Conservation (phyloP, 2,888 invertebrate species). For the Orthosia incerta region DNA sequence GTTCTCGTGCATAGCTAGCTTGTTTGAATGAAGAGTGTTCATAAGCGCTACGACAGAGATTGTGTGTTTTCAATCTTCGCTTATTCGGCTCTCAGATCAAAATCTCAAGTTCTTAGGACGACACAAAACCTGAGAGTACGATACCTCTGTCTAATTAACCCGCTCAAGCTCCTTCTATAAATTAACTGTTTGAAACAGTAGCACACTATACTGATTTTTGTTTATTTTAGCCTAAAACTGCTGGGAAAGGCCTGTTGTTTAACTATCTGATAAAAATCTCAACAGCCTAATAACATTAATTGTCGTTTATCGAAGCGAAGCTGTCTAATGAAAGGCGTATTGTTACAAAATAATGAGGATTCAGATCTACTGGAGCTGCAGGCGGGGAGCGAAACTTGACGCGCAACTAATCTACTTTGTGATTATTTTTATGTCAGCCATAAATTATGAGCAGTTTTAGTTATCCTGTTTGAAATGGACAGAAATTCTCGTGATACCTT, state of each 20-base stretch:
- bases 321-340: slow-evolving; percentile 12
- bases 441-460: neutral
- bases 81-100: too few relatives aligned
- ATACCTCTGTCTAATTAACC: neutral
- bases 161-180: too few relatives aligned
- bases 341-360: slow-evolving; percentile 35
- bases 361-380: neutral
- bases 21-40: slow-evolving; percentile 8
- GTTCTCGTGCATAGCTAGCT: too few relatives aligned
- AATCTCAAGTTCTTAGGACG: too few relatives aligned
- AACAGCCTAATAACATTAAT: slow-evolving; percentile 1
- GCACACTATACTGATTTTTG: neutral
- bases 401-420: neutral
- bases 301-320: neutral
- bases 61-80: neutral
- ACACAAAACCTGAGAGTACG: neutral
- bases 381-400: neutral
- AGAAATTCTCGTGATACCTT: neutral
- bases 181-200: neutral
- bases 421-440: neutral
- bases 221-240: too few relatives aligned
- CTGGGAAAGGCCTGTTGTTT: neutral
- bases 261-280: neutral
- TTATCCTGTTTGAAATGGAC: neutral
- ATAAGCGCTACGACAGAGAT: neutral